Evolutionary conservation across 2,113 vertebrate genomes (phyloP).

Genomic region (Papio anubis): DNA sequence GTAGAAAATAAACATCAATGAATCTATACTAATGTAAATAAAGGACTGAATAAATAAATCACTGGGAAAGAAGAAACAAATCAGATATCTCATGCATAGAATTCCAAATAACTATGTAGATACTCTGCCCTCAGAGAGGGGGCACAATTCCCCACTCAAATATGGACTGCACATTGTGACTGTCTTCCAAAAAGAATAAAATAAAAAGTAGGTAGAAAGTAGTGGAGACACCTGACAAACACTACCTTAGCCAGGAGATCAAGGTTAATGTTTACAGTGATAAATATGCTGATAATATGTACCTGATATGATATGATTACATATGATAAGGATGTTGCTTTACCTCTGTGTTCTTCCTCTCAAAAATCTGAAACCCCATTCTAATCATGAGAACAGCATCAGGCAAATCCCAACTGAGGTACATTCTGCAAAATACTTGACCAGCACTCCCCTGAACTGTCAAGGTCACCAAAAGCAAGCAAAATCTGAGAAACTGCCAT

Average conservation of each 20-base stretch:
- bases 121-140: background rate
- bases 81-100: background rate
- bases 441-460: background rate
- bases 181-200: background rate
- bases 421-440: background rate
- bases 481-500: background rate
- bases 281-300: background rate
- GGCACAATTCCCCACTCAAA: background rate
- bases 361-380: background rate
- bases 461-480: background rate
- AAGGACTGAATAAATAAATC: background rate
- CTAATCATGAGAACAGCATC: background rate
- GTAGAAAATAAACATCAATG: background rate
- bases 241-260: background rate
- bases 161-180: background rate
- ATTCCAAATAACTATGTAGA: background rate
- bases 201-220: background rate
- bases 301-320: background rate
- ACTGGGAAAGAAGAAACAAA: background rate
- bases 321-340: background rate
- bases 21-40: background rate
- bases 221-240: background rate
- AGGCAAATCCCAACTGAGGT: background rate
- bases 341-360: background rate
- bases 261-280: background rate